Conservation (phyloP, 2,888 invertebrate genomes). For the Tanypteryx hageni region DNA sequence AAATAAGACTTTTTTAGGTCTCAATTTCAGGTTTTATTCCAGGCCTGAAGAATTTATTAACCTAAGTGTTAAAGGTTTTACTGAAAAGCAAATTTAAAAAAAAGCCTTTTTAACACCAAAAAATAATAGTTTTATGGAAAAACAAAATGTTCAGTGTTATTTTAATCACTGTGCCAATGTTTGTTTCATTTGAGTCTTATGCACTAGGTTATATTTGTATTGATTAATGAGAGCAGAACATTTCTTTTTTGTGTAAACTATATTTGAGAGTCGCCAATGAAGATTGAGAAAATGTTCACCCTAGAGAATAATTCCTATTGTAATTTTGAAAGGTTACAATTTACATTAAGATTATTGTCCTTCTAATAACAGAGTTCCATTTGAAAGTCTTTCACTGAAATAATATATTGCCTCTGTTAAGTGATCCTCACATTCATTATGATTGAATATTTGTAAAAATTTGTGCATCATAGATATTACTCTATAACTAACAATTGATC, state of each 20-base stretch:
- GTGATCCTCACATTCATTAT: constrained; percentile 40
- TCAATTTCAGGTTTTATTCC: constrained; percentile 46
- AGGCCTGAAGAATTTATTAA: constrained; percentile 47
- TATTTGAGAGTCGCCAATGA: constrained; percentile 50
- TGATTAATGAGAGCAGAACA: constrained; percentile 36
- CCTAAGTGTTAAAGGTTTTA: constrained; percentile 49
- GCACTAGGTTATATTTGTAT: constrained; percentile 44
- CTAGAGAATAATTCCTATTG: constrained; percentile 53
- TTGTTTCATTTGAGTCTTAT: constrained; percentile 39
- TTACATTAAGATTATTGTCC: constrained; percentile 57
- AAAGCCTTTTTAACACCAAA: constrained; percentile 37
- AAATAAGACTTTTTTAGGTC: constrained; percentile 49
- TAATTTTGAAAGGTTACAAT: constrained; percentile 59
- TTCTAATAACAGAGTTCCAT: constrained; percentile 56
- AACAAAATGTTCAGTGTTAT: constrained; percentile 41
- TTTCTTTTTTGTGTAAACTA: constrained; percentile 28
- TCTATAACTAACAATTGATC: constrained; percentile 39
- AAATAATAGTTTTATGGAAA: constrained; percentile 39
- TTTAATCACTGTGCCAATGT: constrained; percentile 46
- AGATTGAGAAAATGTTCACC: constrained; percentile 57
- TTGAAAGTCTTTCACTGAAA: constrained; percentile 63
- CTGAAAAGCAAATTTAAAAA: background rate
- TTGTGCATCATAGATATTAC: constrained; percentile 56
- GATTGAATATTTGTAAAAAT: constrained; percentile 54
- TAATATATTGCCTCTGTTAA: constrained; percentile 48